A percentile compares a stretch with the other conserved stretches of the same genome.
phyloP scores from a whole-genome alignment of 1,140 invertebrate species.

The Apis florea region DNA sequence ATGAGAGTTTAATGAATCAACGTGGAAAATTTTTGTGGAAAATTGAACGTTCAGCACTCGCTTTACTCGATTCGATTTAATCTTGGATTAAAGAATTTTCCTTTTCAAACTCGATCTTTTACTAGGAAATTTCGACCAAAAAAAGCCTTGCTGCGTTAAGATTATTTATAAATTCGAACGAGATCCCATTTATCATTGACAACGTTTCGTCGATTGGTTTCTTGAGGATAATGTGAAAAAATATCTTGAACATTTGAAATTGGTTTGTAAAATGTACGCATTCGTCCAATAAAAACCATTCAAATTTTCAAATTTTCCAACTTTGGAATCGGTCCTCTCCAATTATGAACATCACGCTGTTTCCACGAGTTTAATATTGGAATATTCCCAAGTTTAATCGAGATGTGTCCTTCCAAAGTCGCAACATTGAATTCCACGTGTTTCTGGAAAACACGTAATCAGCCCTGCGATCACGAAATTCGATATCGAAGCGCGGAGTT shows the following conservation, averaged over 20 bases:
- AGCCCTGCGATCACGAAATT: constrained; percentile 6
- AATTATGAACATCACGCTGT: too few relatives aligned
- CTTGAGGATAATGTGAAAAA: too few relatives aligned
- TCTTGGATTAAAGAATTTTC: too few relatives aligned
- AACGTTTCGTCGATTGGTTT: too few relatives aligned
- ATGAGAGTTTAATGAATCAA: background rate
- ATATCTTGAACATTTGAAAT: too few relatives aligned
- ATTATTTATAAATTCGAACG: too few relatives aligned
- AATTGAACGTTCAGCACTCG: background rate
- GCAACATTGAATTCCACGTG: background rate
- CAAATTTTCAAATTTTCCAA: background rate
- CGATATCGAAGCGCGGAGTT: constrained; percentile 26
- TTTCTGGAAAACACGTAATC: background rate
- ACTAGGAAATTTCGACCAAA: too few relatives aligned
- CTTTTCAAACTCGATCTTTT: too few relatives aligned
- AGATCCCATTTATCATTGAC: too few relatives aligned
- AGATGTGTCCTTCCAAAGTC: background rate
- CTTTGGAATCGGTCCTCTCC: too few relatives aligned
- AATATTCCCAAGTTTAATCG: background rate
- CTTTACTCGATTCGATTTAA: too few relatives aligned
- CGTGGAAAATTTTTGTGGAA: background rate
- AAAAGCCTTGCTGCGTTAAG: too few relatives aligned
- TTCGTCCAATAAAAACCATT: background rate
- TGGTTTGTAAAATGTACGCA: background rate
- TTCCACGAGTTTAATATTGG: accelerated